Conservation (phyloP, 1,140 invertebrate species). For the Hypothenemus hampei region DNA sequence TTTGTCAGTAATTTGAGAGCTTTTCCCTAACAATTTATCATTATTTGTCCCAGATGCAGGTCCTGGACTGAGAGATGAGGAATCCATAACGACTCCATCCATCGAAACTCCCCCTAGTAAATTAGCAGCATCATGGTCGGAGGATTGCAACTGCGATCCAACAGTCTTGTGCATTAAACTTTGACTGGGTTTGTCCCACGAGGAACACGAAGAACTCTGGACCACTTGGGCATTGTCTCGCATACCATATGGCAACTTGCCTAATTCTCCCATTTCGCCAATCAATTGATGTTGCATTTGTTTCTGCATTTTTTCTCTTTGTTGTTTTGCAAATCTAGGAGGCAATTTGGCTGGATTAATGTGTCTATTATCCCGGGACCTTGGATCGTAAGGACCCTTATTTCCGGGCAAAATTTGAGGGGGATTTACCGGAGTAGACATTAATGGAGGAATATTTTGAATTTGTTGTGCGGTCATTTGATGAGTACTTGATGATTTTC, state of each 20-base stretch:
- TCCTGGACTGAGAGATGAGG: slow-evolving; percentile 47
- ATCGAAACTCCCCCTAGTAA: slow-evolving; percentile 45
- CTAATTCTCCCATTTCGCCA: slow-evolving; percentile 46
- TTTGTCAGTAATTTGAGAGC: slow-evolving; percentile 50
- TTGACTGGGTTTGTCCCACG: slow-evolving; percentile 85
- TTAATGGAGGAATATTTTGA: slow-evolving; percentile 50
- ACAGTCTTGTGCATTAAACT: too few species aligned
- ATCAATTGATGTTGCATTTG: slow-evolving; percentile 42
- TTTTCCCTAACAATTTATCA: slow-evolving; percentile 37
- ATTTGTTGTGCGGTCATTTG: slow-evolving; percentile 51
- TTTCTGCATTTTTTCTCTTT: slow-evolving; percentile 46
- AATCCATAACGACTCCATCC: slow-evolving; percentile 45
- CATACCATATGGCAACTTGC: slow-evolving; percentile 42
- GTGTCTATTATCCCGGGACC: slow-evolving; percentile 47
- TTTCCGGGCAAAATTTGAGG: slow-evolving; percentile 45
- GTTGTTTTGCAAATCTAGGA: slow-evolving; percentile 77
- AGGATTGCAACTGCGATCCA: slow-evolving; percentile 54
- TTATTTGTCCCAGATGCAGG: slow-evolving; percentile 57
- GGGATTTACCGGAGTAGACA: slow-evolving; percentile 50
- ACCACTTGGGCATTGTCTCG: slow-evolving; percentile 51
- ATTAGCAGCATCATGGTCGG: slow-evolving; percentile 25
- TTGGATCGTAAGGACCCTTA: slow-evolving; percentile 53
- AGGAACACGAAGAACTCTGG: slow-evolving; percentile 67
- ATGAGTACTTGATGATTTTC: slow-evolving; percentile 36
- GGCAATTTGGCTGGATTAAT: slow-evolving; percentile 60